Percentiles rank a stretch among this genome's conserved stretches.
These are phyloP conservation scores for Euwallacea fornicatus DNA, from an alignment of 1,140 invertebrate species.

Conservation along the genomic window DNA sequence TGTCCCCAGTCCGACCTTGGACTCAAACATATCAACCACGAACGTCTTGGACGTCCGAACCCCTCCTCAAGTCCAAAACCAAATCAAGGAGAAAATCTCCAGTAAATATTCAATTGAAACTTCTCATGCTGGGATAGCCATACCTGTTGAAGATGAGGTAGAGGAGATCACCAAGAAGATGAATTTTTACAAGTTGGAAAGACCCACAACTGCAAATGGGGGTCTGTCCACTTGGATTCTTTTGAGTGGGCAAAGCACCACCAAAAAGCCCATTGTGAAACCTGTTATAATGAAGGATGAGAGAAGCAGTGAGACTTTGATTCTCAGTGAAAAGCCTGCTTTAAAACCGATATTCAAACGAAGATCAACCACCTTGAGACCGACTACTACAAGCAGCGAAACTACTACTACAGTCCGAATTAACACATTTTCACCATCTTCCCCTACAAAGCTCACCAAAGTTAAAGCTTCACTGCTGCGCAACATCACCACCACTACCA, in stretches of 20 bases:
- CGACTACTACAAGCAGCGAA: conserved; percentile 43
- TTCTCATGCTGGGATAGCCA: conserved; percentile 61
- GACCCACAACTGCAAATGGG: conserved; percentile 64
- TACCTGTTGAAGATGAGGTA: conserved; percentile 57
- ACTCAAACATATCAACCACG: conserved; percentile 12
- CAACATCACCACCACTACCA: conserved; percentile 6
- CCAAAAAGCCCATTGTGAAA: conserved; percentile 46
- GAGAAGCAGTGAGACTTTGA: conserved; percentile 29
- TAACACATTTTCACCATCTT: conserved; percentile 33
- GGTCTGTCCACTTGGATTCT: conserved; percentile 76
- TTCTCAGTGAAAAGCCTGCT: conserved; percentile 32
- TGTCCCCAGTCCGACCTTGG: background rate
- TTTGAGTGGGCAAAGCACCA: conserved; percentile 61
- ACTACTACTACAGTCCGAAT: conserved; percentile 37
- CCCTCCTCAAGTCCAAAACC: conserved; percentile 62
- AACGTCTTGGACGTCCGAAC: conserved; percentile 61
- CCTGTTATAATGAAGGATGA: conserved; percentile 30
- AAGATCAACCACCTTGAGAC: conserved; percentile 47
- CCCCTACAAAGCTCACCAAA: conserved; percentile 46
- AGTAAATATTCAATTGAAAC: conserved; percentile 54
- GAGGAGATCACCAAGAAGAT: conserved; percentile 49
- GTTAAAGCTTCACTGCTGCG: conserved; percentile 45
- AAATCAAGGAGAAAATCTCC: conserved; percentile 54
- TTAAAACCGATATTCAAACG: conserved; percentile 48
- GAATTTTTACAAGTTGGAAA: conserved; percentile 53